phyloP scores from a whole-genome alignment of 2,113 vertebrate species.

The Gymnarchus niloticus region DNA sequence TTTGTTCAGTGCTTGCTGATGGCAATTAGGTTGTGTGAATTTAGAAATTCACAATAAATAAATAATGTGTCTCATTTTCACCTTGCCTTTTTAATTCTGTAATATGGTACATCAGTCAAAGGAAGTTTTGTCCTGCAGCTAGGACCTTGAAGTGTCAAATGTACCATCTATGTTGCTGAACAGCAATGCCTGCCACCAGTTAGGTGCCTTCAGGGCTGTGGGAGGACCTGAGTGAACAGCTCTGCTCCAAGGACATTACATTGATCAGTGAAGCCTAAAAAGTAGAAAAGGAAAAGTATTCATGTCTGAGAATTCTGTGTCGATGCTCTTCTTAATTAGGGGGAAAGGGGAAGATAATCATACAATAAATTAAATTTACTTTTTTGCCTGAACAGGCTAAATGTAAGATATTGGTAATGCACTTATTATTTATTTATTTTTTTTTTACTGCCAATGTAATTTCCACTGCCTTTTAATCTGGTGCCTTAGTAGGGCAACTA shows the following conservation, averaged over 20 bases:
- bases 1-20: neutral
- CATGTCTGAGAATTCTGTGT: neutral
- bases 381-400: neutral
- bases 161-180: neutral
- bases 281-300: neutral
- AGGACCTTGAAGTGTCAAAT: neutral
- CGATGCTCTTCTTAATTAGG: neutral
- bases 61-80: neutral
- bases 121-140: neutral
- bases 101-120: neutral
- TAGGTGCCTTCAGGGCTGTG: neutral
- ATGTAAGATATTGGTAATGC: neutral
- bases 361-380: too few relatives aligned
- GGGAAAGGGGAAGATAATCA: neutral
- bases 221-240: neutral
- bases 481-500: neutral
- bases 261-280: neutral
- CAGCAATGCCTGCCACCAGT: neutral
- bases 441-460: neutral
- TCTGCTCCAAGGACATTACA: neutral
- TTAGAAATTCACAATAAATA: neutral
- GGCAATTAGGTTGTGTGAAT: neutral
- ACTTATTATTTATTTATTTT: neutral
- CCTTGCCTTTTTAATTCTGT: neutral
- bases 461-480: neutral